Conservation (phyloP, 2,797 vertebrate species). For the Molothrus aeneus region DNA sequence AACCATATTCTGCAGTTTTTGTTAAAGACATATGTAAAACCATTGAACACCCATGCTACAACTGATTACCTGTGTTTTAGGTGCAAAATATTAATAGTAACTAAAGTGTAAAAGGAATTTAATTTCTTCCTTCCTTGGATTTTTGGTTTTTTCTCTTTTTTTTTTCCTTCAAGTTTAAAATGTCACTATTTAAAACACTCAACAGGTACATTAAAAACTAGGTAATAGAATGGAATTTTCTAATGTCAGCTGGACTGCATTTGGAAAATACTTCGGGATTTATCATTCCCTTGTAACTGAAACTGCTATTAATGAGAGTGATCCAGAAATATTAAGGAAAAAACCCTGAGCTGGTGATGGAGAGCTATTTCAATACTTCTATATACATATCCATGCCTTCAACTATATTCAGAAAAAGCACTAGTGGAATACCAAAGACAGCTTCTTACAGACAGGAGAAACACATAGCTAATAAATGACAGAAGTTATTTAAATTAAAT, state of each 20-base stretch:
- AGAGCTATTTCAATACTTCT: not conserved
- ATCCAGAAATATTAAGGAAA: not conserved
- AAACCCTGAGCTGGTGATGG: not conserved
- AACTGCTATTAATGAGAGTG: not conserved
- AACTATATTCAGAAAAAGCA: not conserved
- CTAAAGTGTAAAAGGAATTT: not conserved
- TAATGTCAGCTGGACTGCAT: not conserved
- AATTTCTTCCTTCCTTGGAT: not conserved
- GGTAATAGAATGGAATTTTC: not conserved
- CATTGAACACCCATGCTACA: not conserved
- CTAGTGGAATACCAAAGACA: not conserved
- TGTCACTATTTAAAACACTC: not conserved
- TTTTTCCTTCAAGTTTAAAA: rapidly evolving
- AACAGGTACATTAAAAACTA: not conserved
- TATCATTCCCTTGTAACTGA: not conserved
- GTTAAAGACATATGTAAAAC: not conserved
- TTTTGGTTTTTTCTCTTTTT: not conserved
- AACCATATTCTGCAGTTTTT: not conserved
- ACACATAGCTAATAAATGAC: not conserved
- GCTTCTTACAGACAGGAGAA: not conserved
- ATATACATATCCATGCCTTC: not conserved
- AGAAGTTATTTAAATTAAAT: not conserved
- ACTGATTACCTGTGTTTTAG: not conserved
- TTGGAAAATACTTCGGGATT: not conserved
- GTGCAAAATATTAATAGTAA: not conserved